Evolutionary conservation across 1,140 invertebrate species (phyloP), one percentile per base, ranked within the genome.

Genomic region (Pissodes strobi): DNA sequence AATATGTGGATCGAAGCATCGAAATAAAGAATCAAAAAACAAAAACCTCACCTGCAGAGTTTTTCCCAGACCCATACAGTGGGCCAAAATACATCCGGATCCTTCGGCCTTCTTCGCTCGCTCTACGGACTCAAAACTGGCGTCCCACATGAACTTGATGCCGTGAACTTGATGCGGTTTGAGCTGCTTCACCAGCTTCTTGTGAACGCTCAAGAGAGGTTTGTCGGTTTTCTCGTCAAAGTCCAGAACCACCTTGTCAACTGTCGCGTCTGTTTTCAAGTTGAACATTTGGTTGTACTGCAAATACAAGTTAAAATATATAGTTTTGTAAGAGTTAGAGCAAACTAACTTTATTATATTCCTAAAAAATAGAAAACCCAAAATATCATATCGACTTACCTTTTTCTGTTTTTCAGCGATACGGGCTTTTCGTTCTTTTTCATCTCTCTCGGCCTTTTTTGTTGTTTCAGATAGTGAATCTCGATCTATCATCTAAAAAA

Each of bases 391-490:
- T n/a, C n/a, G 3, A 27, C 25, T 27, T 78, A 90, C 90, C 80
- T 93, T 73, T 82, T 88, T 89, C 76, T 96, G 93, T 67, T 91
- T 86, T 69, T 95, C 91, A 27, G 87, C 82, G 55, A 98, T 93
- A 78, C 95, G 85, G 70, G 89, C 90, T 52, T 92, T 87, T 30
- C 94, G 83, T 71, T 95, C 93, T 67, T 90, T 88, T 78, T 99
- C 97, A 68, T 93, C 90, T 71, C 90, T 88, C 21, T 91, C 91
- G 10, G 96, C 96, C 73, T 86, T 86, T 73, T 91, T 91, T 0
- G 96, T 98, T 27, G 83, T 84, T 64, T 88, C 85, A 45, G 88
- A 85, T 38, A 97, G 81, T n/a, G 74, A 74, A 39, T 72, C 71
- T 27, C 58, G 56, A 18, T 49, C 66, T 27, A 72, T 65, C 13